phyloP scores from a whole-genome alignment of 2,797 vertebrate species.

The Gambusia yucatana region DNA sequence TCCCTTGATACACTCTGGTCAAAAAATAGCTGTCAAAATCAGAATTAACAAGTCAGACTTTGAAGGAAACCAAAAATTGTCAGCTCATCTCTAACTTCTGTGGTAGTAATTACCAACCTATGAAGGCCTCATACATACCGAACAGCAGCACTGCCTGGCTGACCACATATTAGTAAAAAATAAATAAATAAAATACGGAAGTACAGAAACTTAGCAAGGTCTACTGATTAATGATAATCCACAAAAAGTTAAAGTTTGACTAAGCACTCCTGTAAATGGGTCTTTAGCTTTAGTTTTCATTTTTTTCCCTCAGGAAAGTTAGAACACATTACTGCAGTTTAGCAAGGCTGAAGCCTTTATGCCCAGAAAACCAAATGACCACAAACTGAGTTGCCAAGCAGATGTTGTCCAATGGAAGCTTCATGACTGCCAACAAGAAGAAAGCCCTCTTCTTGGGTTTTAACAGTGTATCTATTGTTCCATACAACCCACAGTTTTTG shows the following conservation, averaged over 20 bases:
- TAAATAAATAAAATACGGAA: not conserved
- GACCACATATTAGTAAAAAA: not conserved
- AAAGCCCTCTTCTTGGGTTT: slow-evolving; percentile 19
- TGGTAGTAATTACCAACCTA: not conserved
- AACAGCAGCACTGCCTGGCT: not conserved
- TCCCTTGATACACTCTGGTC: not conserved
- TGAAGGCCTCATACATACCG: not conserved
- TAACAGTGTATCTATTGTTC: slow-evolving; percentile 15
- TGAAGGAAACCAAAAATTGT: not conserved
- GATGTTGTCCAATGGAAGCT: slow-evolving; percentile 52
- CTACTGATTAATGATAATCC: not conserved
- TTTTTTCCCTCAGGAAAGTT: slow-evolving; percentile 33
- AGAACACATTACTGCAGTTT: slow-evolving; percentile 50
- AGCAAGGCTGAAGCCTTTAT: slow-evolving; percentile 23
- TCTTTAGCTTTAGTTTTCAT: slow-evolving; percentile 34
- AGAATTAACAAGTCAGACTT: not conserved
- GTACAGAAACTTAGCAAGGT: not conserved
- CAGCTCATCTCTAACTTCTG: not conserved
- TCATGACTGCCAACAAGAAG: slow-evolving; percentile 18
- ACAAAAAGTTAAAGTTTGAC: not conserved
- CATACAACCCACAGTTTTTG: not conserved
- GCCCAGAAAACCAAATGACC: slow-evolving; percentile 36
- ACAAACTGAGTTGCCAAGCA: slow-evolving; percentile 51
- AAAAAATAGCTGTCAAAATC: not conserved
- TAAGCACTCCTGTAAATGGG: not conserved